These are phyloP conservation scores for Periparus ater DNA, from an alignment of 2,797 vertebrate species.

Conservation along the genomic window DNA sequence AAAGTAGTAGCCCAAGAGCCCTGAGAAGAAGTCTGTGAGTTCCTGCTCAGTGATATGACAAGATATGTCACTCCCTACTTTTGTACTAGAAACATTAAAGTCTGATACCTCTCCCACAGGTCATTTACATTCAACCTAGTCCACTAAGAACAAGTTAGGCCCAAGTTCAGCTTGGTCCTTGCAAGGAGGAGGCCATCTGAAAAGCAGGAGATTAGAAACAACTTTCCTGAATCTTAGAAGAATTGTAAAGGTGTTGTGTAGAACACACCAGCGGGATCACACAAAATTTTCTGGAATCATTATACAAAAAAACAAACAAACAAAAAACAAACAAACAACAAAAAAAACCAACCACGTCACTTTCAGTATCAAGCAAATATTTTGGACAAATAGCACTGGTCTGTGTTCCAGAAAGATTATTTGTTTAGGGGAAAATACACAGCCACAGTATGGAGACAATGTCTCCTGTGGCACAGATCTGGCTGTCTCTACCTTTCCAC, in stretches of 20 bases:
- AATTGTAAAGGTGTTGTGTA: neutral
- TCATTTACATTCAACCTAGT: neutral
- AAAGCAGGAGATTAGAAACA: fast-evolving
- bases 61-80: neutral
- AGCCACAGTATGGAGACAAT: neutral
- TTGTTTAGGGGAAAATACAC: neutral
- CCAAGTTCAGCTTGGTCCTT: neutral
- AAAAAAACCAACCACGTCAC: no score
- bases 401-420: neutral
- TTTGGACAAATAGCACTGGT: neutral
- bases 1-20: neutral
- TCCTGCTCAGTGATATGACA: neutral
- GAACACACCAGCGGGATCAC: neutral
- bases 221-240: neutral
- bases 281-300: neutral
- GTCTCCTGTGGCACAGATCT: fast-evolving
- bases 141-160: neutral
- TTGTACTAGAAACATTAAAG: neutral
- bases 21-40: neutral
- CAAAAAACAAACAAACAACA: neutral
- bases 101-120: neutral
- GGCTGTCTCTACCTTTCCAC: neutral
- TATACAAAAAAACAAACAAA: neutral
- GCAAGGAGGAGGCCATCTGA: neutral
- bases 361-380: neutral